Percentiles rank a stretch among this genome's conserved stretches.
These are phyloP conservation scores for Haplochromis vanheusdeni DNA, from an alignment of 2,113 vertebrate species.

Conservation along the genomic window DNA sequence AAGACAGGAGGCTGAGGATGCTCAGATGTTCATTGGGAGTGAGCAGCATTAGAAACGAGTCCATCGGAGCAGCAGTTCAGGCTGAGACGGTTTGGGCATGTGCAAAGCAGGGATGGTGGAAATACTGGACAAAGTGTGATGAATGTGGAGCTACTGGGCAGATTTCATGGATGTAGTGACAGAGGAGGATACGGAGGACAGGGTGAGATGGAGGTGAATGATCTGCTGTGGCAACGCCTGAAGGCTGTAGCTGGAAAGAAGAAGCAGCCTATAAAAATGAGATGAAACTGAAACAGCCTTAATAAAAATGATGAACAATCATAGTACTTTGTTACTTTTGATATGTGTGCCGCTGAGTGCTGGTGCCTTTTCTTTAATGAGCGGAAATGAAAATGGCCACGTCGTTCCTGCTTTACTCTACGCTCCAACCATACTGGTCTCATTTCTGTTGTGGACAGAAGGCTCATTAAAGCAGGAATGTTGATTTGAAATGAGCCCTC, in stretches of 20 bases:
- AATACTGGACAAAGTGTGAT: background rate
- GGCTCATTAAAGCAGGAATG: background rate
- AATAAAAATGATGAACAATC: background rate
- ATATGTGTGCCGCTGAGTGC: background rate
- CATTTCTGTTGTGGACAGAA: background rate
- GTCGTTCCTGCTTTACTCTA: fast-evolving
- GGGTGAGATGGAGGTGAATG: background rate
- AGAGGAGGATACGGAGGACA: background rate
- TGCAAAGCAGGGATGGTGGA: background rate
- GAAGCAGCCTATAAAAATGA: background rate
- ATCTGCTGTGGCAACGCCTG: background rate
- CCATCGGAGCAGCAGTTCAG: background rate
- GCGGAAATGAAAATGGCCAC: background rate
- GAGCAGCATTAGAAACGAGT: background rate
- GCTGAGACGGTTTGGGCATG: background rate
- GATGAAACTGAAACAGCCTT: background rate
- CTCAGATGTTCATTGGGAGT: background rate
- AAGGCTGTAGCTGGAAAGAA: background rate
- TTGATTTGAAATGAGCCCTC: background rate
- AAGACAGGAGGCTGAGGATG: background rate
- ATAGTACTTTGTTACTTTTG: background rate
- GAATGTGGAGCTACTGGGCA: background rate
- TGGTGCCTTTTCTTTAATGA: background rate
- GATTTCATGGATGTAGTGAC: background rate
- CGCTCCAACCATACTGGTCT: background rate